Conservation (phyloP, 1,140 invertebrate species). For the Leucophenga varia region DNA sequence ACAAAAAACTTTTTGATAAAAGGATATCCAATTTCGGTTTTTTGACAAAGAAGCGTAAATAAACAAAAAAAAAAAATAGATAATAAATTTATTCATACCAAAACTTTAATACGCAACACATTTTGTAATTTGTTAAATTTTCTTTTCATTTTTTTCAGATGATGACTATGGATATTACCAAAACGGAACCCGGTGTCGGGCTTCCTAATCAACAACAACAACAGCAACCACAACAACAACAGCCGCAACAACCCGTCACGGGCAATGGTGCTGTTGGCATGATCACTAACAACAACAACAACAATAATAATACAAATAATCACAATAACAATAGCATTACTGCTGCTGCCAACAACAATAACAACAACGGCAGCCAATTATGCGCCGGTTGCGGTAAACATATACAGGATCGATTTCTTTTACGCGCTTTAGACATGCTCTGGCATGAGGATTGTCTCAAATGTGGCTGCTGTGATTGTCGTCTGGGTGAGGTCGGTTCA, state of each 20-base stretch:
- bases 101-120: too few species aligned
- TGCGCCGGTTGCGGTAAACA: slow-evolving; percentile 85
- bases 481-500: slow-evolving; percentile 95
- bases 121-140: too few species aligned
- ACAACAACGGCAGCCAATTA: slow-evolving; percentile 67
- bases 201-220: slow-evolving; percentile 47
- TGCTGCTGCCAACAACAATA: slow-evolving; percentile 46
- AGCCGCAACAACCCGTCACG: slow-evolving; percentile 32
- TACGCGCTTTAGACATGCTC: slow-evolving; percentile 86
- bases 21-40: too few species aligned
- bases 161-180: slow-evolving; percentile 74
- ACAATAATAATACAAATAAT: slow-evolving; percentile 37
- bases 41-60: too few species aligned
- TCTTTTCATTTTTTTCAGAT: slow-evolving; percentile 48
- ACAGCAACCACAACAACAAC: slow-evolving; percentile 30
- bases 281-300: slow-evolving; percentile 39
- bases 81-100: too few species aligned
- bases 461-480: slow-evolving; percentile 95
- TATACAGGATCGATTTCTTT: slow-evolving; percentile 80
- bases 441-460: slow-evolving; percentile 99
- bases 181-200: slow-evolving; percentile 61
- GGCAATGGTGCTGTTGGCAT: slow-evolving; percentile 24
- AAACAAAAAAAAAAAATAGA: too few species aligned
- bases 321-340: slow-evolving; percentile 40
- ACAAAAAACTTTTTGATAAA: too few species aligned